Conservation (phyloP, 1,140 invertebrate species). For the Tetragnatha versicolor region DNA sequence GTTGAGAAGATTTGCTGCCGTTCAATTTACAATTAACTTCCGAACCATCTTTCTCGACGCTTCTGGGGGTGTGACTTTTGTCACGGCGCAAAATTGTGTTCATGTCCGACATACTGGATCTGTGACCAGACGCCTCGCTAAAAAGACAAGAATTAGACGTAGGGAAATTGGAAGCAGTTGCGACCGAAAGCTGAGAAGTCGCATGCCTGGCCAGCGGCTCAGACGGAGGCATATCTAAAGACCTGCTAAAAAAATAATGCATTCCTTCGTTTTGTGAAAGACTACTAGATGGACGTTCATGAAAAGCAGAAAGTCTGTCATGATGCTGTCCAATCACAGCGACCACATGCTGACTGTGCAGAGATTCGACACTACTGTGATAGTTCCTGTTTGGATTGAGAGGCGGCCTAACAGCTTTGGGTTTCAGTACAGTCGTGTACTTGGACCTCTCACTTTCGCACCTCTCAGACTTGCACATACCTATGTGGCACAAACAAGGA, state of each 20-base stretch:
- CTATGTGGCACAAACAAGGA: slow-evolving; percentile 50
- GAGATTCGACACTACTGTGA: slow-evolving; percentile 45
- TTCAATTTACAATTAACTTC: slow-evolving; percentile 7
- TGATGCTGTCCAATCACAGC: slow-evolving; percentile 48
- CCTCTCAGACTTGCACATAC: slow-evolving; percentile 49
- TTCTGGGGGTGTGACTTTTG: background rate
- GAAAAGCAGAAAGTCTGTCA: slow-evolving; percentile 54
- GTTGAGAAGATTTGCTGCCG: slow-evolving; percentile 28
- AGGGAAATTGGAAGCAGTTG: slow-evolving; percentile 43
- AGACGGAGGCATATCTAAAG: slow-evolving; percentile 55
- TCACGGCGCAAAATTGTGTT: slow-evolving; percentile 13
- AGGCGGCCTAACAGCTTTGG: slow-evolving; percentile 55
- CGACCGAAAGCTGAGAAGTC: slow-evolving; percentile 41
- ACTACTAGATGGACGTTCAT: slow-evolving; percentile 54
- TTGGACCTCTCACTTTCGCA: slow-evolving; percentile 52
- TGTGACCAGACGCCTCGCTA: slow-evolving; percentile 33
- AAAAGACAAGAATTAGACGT: slow-evolving; percentile 47
- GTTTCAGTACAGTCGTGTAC: slow-evolving; percentile 57
- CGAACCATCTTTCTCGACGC: slow-evolving; percentile 1
- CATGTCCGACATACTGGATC: slow-evolving; percentile 37
- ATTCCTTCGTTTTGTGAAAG: slow-evolving; percentile 54
- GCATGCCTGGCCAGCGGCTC: slow-evolving; percentile 26
- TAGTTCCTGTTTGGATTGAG: slow-evolving; percentile 41
- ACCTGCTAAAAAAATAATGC: slow-evolving; percentile 56
- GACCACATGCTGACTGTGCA: slow-evolving; percentile 48